phyloP scores from a whole-genome alignment of 2,113 vertebrate genomes.

The Felis chaus region DNA sequence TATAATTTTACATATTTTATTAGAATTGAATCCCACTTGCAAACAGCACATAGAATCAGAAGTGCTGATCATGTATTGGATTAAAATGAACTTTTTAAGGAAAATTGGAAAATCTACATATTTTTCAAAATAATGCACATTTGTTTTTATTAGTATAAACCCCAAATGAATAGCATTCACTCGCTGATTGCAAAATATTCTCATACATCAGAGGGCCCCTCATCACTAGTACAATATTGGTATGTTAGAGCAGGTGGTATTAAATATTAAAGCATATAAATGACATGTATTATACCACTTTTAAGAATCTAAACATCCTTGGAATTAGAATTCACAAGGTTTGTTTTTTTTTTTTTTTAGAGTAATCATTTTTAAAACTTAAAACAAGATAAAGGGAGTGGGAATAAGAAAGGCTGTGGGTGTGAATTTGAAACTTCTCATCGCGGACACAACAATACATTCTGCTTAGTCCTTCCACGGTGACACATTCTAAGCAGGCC shows the following conservation, averaged over 20 bases:
- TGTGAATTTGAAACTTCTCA: not conserved
- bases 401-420: not conserved
- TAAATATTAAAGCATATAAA: constrained; percentile 11
- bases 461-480: not conserved
- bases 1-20: not conserved
- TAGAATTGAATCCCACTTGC: not conserved
- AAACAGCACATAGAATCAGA: not conserved
- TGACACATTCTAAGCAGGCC: not conserved
- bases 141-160: not conserved
- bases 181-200: not conserved
- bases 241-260: not conserved
- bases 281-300: not conserved
- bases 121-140: constrained; percentile 35
- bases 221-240: not conserved
- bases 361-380: not conserved
- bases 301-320: not conserved
- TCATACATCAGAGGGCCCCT: not conserved
- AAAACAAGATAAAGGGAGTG: constrained; percentile 15
- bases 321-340: not conserved
- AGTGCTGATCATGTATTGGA: not conserved
- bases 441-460: not conserved
- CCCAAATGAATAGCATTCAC: not conserved
- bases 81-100: constrained; percentile 6
- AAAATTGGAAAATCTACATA: not conserved
- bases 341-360: not conserved